A percentile compares a stretch with the other conserved stretches of the same genome.
phyloP scores from a whole-genome alignment of 2,888 invertebrate genomes.

The Xanthorhoe designata region DNA sequence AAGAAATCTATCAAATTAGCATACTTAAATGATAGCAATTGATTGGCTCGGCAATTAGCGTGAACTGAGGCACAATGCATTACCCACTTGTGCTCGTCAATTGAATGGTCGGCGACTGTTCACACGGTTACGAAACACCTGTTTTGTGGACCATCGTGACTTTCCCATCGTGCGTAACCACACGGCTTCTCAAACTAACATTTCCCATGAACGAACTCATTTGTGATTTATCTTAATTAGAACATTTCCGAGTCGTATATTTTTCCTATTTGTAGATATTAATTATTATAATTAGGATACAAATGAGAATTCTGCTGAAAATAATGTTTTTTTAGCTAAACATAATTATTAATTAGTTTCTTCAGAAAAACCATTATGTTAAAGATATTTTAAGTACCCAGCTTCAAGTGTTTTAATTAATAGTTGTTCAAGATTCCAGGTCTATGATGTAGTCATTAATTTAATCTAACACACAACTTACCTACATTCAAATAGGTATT shows the following conservation, averaged over 20 bases:
- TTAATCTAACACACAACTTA: background rate
- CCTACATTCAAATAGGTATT: background rate
- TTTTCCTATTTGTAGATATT: too few relatives aligned
- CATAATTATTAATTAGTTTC: too few relatives aligned
- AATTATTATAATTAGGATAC: too few relatives aligned
- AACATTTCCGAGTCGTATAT: background rate
- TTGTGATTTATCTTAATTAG: background rate
- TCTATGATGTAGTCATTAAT: too few relatives aligned
- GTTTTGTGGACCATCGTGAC: constrained; percentile 37
- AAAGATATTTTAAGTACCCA: too few relatives aligned
- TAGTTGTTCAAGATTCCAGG: too few relatives aligned
- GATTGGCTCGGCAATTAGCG: constrained; percentile 11
- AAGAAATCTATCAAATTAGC: constrained; percentile 18
- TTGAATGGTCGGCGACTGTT: constrained; percentile 29
- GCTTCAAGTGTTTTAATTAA: too few relatives aligned
- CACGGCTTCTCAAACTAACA: constrained; percentile 28
- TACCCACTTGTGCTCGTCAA: too few relatives aligned
- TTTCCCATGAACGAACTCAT: constrained; percentile 1
- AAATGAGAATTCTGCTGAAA: too few relatives aligned
- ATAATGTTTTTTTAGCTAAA: too few relatives aligned
- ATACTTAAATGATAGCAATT: constrained; percentile 11
- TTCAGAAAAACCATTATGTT: too few relatives aligned
- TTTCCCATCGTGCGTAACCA: constrained; percentile 44
- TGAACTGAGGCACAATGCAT: constrained; percentile 13
- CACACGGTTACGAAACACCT: constrained; percentile 40